These are phyloP conservation scores for Chrysocyon brachyurus DNA, from an alignment of 2,797 vertebrate genomes.

Conservation along the genomic window DNA sequence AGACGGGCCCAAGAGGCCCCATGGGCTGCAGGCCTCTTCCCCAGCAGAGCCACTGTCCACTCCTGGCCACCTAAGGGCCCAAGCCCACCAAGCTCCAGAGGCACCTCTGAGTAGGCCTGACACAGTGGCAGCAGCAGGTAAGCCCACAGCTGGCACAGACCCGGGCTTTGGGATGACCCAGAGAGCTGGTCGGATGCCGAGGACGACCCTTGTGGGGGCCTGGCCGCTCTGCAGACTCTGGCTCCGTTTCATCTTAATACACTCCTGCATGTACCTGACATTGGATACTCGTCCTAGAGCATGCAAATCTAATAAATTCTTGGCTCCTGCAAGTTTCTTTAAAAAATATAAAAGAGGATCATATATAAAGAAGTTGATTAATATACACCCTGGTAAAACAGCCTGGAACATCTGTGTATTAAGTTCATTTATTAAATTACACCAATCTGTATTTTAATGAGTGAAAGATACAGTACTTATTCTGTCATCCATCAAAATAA, in stretches of 20 bases:
- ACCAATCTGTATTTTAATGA: slow-evolving; percentile 94
- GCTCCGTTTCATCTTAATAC: slow-evolving; percentile 79
- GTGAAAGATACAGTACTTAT: slow-evolving; percentile 92
- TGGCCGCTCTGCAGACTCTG: slow-evolving; percentile 14
- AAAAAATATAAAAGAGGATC: slow-evolving; percentile 91
- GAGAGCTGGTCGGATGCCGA: background rate
- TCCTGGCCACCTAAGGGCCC: background rate
- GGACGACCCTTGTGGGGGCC: background rate
- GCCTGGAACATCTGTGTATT: slow-evolving; percentile 93
- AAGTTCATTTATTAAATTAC: slow-evolving; percentile 95
- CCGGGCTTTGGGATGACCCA: background rate
- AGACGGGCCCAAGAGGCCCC: background rate
- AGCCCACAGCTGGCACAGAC: background rate
- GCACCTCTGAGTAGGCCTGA: background rate
- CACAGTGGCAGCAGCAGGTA: background rate
- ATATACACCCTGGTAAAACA: slow-evolving; percentile 91
- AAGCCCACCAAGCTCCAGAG: background rate
- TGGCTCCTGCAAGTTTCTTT: slow-evolving; percentile 91
- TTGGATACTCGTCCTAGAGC: slow-evolving; percentile 87
- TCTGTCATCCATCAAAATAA: slow-evolving; percentile 94
- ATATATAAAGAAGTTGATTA: slow-evolving; percentile 92
- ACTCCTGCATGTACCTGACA: slow-evolving; percentile 86
- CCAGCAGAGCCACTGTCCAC: background rate
- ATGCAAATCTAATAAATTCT: slow-evolving; percentile 93
- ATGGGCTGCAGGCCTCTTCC: background rate